phyloP scores from a whole-genome alignment of 2,113 vertebrate genomes.

The Catharus bicknelli region DNA sequence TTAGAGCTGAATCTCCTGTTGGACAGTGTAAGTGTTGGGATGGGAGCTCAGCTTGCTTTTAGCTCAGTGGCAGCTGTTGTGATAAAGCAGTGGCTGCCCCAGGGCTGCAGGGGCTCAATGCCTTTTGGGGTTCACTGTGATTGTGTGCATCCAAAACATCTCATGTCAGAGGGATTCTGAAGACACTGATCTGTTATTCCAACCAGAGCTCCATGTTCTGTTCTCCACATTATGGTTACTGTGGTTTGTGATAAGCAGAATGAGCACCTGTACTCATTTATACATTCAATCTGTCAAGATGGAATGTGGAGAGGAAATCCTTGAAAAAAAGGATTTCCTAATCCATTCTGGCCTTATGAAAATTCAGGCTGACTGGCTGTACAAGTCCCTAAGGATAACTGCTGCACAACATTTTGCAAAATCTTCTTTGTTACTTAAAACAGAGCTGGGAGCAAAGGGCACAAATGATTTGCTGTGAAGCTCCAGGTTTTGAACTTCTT shows the following conservation, averaged over 20 bases:
- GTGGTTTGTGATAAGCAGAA: background rate
- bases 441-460: background rate
- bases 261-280: background rate
- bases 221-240: background rate
- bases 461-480: background rate
- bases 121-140: background rate
- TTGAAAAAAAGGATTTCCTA: background rate
- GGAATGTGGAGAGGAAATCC: background rate
- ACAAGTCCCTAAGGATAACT: background rate
- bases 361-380: background rate
- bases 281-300: background rate
- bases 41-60: background rate
- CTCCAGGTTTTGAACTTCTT: background rate
- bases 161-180: background rate
- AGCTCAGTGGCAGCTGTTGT: background rate
- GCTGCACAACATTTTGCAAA: background rate
- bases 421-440: background rate
- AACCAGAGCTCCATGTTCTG: fast-evolving
- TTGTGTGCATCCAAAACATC: background rate
- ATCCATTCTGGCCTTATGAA: background rate
- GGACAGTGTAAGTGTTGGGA: background rate
- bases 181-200: background rate
- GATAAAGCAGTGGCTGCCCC: background rate
- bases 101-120: background rate
- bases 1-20: background rate